Percentiles rank a stretch among this genome's conserved stretches.
Evolutionary conservation across 1,140 invertebrate genomes (phyloP).

Genomic region (Drosophila pandora): DNA sequence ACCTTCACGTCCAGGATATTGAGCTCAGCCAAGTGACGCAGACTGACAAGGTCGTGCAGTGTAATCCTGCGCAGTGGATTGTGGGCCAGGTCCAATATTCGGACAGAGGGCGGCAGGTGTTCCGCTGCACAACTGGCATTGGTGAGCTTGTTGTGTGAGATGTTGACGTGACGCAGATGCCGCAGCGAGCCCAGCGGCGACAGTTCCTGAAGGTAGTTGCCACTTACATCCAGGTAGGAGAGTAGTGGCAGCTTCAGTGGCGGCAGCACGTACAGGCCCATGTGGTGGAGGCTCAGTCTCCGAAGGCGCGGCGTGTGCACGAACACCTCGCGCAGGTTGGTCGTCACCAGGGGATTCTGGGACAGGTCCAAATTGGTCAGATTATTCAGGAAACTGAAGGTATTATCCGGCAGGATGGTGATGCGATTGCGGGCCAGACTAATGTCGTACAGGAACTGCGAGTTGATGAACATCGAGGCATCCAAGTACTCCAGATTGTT

Average conservation of each 20-base stretch:
- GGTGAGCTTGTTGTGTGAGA: constrained; percentile 87
- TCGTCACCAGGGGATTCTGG: constrained; percentile 90
- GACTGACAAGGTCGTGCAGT: constrained; percentile 67
- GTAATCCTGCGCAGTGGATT: constrained; percentile 78
- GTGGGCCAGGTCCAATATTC: constrained; percentile 76
- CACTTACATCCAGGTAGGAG: constrained; percentile 82
- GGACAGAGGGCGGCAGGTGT: constrained; percentile 74
- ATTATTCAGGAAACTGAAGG: constrained; percentile 92
- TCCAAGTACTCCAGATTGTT: constrained; percentile 95
- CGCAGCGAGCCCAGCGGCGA: constrained; percentile 85
- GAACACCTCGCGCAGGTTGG: constrained; percentile 95
- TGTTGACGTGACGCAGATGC: constrained; percentile 86
- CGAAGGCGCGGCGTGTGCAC: constrained; percentile 92
- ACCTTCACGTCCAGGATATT: constrained; percentile 81
- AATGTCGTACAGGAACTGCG: constrained; percentile 90
- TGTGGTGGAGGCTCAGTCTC: constrained; percentile 89
- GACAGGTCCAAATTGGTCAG: constrained; percentile 92
- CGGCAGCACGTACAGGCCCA: constrained; percentile 90
- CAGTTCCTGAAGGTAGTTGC: constrained; percentile 79
- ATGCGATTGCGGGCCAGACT: constrained; percentile 92
- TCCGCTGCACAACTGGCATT: constrained; percentile 79
- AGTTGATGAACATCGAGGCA: constrained; percentile 93
- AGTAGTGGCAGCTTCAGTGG: constrained; percentile 90
- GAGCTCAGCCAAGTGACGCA: constrained; percentile 75
- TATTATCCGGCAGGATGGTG: constrained; percentile 93